Percentiles rank a stretch among this genome's conserved stretches.
phyloP scores from a whole-genome alignment of 2,113 vertebrate species.

The Siphamia tubifer region DNA sequence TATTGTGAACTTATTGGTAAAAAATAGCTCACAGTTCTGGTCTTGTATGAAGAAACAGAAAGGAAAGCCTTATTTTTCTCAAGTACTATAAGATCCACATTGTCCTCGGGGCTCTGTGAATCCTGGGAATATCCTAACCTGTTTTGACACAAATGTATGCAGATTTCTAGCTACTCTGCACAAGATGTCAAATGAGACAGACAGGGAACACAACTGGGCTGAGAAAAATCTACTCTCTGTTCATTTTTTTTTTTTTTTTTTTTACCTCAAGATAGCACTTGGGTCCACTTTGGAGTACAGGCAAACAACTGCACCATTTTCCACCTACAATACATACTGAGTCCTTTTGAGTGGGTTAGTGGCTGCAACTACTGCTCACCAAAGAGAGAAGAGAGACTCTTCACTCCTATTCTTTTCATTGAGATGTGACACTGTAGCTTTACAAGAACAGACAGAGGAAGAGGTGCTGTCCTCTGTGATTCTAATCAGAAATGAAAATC shows the following conservation, averaged over 20 bases:
- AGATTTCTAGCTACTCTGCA: not conserved
- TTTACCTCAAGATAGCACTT: not conserved
- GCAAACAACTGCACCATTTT: no score
- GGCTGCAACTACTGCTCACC: no score
- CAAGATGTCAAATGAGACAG: not conserved
- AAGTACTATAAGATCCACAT: not conserved
- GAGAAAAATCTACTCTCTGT: not conserved
- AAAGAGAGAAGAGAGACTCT: no score
- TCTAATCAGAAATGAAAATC: no score
- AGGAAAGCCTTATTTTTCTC: not conserved
- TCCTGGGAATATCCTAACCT: not conserved
- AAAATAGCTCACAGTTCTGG: not conserved
- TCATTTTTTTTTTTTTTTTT: not conserved
- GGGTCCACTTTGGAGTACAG: no score
- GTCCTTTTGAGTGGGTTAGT: no score
- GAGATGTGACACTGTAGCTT: no score
- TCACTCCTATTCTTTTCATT: no score
- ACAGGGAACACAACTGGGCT: not conserved
- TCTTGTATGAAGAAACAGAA: not conserved
- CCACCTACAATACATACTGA: no score
- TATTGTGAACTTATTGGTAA: not conserved
- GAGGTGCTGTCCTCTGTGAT: no score
- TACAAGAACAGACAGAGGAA: no score
- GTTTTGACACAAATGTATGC: not conserved
- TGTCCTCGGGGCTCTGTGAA: not conserved